Evolutionary conservation across 1,140 invertebrate genomes (phyloP).

Genomic region (Telenomus remus): DNA sequence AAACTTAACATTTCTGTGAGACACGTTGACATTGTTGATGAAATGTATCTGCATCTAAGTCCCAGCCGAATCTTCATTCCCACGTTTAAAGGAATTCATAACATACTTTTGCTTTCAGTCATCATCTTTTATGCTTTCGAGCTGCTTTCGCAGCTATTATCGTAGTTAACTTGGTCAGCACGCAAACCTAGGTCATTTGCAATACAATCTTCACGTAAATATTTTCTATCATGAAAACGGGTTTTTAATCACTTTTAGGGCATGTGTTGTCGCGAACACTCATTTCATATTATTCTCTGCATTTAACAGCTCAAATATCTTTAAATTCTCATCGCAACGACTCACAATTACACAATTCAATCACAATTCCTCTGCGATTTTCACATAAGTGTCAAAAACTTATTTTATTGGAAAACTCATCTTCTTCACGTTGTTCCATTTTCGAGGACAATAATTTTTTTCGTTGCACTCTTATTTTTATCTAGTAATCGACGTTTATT

Average conservation of each 20-base stretch:
- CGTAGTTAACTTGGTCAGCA: conserved; percentile 30
- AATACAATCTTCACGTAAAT: conserved; percentile 25
- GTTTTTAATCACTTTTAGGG: too few relatives aligned
- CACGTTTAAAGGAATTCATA: conserved; percentile 63
- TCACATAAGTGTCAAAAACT: conserved; percentile 24
- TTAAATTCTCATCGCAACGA: conserved; percentile 4
- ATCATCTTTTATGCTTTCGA: conserved; percentile 29
- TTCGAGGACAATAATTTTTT: background rate
- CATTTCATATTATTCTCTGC: background rate
- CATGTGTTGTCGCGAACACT: background rate
- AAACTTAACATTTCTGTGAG: background rate
- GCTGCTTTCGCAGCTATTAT: conserved; percentile 31
- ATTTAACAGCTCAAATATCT: background rate
- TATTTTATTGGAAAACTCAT: too few relatives aligned
- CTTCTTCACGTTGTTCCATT: too few relatives aligned
- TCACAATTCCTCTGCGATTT: too few relatives aligned
- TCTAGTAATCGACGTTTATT: too few relatives aligned
- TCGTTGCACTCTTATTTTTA: background rate
- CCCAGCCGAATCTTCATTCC: conserved; percentile 49
- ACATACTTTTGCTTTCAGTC: conserved; percentile 33
- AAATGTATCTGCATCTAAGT: conserved; percentile 5
- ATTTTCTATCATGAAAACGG: too few relatives aligned
- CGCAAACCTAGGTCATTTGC: conserved; percentile 27
- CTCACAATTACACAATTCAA: conserved; percentile 31
- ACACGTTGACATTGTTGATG: background rate